Conservation (phyloP, 2,888 invertebrate genomes). For the Pandemis cinnamomeana region DNA sequence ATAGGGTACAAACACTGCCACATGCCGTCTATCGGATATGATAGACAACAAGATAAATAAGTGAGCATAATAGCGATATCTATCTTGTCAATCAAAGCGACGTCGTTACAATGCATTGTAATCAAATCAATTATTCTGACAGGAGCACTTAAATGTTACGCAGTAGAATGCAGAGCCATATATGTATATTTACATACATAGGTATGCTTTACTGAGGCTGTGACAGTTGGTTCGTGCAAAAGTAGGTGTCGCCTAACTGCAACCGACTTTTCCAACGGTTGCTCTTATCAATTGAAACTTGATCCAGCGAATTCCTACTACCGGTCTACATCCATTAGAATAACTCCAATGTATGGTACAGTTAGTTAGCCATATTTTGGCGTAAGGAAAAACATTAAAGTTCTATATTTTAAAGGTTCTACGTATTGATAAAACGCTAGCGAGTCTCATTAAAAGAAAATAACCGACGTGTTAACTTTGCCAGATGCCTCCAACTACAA, state of each 20-base stretch:
- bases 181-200: not conserved
- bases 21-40: conserved; percentile 20
- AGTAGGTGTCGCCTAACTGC: conserved; percentile 17
- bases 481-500: no score
- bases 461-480: no score
- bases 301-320: conserved; percentile 8
- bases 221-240: not conserved
- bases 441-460: no score
- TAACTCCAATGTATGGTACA: not conserved
- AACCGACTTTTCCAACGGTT: conserved; percentile 8
- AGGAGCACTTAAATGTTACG: conserved; percentile 51
- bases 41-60: conserved; percentile 62
- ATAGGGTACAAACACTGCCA: conserved; percentile 18
- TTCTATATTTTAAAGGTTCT: no score
- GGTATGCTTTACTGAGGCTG: not conserved
- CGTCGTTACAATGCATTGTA: conserved; percentile 58
- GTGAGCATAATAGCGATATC: conserved; percentile 55
- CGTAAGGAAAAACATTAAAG: no score
- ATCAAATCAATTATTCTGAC: conserved; percentile 57
- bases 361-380: not conserved
- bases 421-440: no score
- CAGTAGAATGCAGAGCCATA: conserved; percentile 39
- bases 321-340: not conserved
- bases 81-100: conserved; percentile 63
- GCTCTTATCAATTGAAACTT: conserved; percentile 11